These are phyloP conservation scores for Neelides folsomi DNA, from an alignment of 2,888 invertebrate species.

Conservation along the genomic window DNA sequence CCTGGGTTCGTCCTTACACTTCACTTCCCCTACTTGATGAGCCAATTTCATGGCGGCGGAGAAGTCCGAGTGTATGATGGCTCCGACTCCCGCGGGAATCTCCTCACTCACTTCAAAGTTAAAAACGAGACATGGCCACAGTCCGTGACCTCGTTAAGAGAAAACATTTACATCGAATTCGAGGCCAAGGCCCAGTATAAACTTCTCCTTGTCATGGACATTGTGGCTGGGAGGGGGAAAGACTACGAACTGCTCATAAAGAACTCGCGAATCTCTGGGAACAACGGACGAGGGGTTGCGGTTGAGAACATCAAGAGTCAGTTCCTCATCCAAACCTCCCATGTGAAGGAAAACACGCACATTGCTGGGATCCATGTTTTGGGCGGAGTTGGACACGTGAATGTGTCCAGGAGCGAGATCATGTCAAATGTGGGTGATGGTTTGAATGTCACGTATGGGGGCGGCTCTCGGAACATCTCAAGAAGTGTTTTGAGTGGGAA, in stretches of 20 bases:
- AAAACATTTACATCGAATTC: slow-evolving; percentile 67
- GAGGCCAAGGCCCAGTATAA: slow-evolving; percentile 57
- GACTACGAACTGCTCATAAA: slow-evolving; percentile 77
- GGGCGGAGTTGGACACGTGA: slow-evolving; percentile 84
- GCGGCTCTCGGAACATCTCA: slow-evolving; percentile 85
- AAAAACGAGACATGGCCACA: slow-evolving; percentile 78
- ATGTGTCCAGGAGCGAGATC: slow-evolving; percentile 78
- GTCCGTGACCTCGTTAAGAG: slow-evolving; percentile 66
- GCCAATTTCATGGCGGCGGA: slow-evolving; percentile 52
- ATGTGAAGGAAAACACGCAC: slow-evolving; percentile 73
- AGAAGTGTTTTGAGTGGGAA: slow-evolving; percentile 73
- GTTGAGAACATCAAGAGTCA: slow-evolving; percentile 80
- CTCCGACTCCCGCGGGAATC: slow-evolving; percentile 52
- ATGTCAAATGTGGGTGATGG: slow-evolving; percentile 87
- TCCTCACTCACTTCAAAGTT: slow-evolving; percentile 57
- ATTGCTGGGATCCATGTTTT: slow-evolving; percentile 79
- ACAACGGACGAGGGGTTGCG: slow-evolving; percentile 89
- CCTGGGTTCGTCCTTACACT: slow-evolving; percentile 70
- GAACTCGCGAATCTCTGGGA: slow-evolving; percentile 69
- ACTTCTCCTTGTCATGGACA: slow-evolving; percentile 60
- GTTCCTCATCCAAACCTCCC: slow-evolving; percentile 67
- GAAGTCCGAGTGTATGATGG: slow-evolving; percentile 67
- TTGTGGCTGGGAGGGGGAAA: slow-evolving; percentile 62
- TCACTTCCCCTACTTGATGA: slow-evolving; percentile 66
- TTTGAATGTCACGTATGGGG: slow-evolving; percentile 86